Base-by-base conservation (phyloP, 2,888 invertebrate species). In the Chymomyza amoena region DNA sequence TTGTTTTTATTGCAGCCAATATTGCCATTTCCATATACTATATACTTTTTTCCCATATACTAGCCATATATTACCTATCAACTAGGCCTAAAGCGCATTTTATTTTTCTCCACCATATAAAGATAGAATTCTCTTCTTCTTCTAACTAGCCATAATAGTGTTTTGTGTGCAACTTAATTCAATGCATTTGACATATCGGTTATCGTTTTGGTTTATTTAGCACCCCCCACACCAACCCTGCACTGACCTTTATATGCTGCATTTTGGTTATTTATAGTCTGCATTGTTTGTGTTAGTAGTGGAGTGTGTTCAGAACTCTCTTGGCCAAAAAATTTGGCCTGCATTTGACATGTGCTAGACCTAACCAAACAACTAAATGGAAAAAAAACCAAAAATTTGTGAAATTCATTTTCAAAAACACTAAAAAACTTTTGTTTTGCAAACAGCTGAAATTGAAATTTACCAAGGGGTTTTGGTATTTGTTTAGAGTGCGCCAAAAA, bases 281-380 rank as follows among this genome's bases (percentile, higher is more conserved):
- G 54, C 54, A 18, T 54, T 54, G 15, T 15, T 54, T 54, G 32
- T 9, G n/a, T n/a, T n/a, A n/a, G n/a, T 16, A 9, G 54, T 15
- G 3, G 3, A 10, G 54, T 9, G 18, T 54, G 16, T 54, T 0
- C 54, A 54, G 54, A 7, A 52, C 16, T 52, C 71, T 70, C 73
- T 79, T 77, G 75, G 77, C 77, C 68, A 77, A 28, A 62, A 72
- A 68, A 59, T 20, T 62, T 79, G 73, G 82, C 84, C 85, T 83
- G 83, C 87, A 83, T 84, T 87, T 83, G 83, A 83, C 83, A 83
- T 87, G 83, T 72, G 83, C 87, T 81, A 78, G 73, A 76, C 61
- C 69, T 71, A 76, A 68, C 68, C 64, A 18, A 76, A 79, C 68
- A 76, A 69, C 6, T 65, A 45, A 45, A 6, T 13, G 4, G 39